These are phyloP conservation scores for Cyphomyrus discorhynchus DNA, from an alignment of 2,113 vertebrate genomes.

Conservation along the genomic window DNA sequence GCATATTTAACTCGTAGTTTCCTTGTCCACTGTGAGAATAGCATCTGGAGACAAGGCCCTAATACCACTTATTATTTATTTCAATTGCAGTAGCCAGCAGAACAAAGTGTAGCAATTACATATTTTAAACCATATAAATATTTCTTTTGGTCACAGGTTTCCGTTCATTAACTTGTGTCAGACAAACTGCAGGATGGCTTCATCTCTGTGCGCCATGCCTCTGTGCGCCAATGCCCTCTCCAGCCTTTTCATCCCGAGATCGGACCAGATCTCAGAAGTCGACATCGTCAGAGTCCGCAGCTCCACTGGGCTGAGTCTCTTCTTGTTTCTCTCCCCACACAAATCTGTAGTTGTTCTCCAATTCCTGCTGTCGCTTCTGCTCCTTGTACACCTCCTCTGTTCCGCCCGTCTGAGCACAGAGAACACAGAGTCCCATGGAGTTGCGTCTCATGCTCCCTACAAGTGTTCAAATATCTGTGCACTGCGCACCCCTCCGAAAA, in stretches of 20 bases:
- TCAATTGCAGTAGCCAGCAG: slow-evolving; percentile 24
- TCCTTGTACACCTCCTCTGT: slow-evolving; percentile 83
- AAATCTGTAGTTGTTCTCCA: slow-evolving; percentile 84
- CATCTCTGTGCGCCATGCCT: background rate
- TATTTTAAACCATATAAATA: slow-evolving; percentile 39
- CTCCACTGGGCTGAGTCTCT: slow-evolving; percentile 54
- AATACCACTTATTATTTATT: slow-evolving; percentile 10
- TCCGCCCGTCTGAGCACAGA: slow-evolving; percentile 69
- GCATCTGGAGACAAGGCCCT: background rate
- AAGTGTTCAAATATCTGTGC: background rate
- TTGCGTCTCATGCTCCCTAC: background rate
- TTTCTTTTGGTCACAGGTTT: slow-evolving; percentile 17
- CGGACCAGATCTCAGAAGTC: slow-evolving; percentile 64
- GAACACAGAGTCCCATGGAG: background rate
- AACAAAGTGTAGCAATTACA: slow-evolving; percentile 22
- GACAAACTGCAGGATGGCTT: background rate
- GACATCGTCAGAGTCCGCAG: slow-evolving; percentile 73
- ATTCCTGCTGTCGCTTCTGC: slow-evolving; percentile 74
- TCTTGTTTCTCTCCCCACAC: slow-evolving; percentile 79
- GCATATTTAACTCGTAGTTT: background rate
- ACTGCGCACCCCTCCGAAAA: background rate
- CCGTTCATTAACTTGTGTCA: background rate
- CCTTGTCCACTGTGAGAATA: background rate
- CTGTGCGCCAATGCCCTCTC: slow-evolving; percentile 19
- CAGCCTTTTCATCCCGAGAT: slow-evolving; percentile 16